Evolutionary conservation across 2,113 vertebrate species (phyloP).

Genomic region (Struthidea cinerea): DNA sequence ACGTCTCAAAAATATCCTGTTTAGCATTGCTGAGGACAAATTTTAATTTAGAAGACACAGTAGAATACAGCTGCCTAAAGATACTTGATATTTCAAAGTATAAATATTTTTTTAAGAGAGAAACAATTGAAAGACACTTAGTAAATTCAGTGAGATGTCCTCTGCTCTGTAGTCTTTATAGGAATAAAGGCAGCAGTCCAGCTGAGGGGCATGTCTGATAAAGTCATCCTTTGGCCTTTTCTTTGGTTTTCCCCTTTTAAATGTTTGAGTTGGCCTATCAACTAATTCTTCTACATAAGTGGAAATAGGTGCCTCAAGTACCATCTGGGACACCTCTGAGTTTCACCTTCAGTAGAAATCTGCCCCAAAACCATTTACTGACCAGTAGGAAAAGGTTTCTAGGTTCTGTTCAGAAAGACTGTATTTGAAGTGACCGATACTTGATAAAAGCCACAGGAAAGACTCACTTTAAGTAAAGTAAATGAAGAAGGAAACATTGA

Average conservation of each 20-base stretch:
- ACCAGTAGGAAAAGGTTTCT: background rate
- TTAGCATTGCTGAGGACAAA: background rate
- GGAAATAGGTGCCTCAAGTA: background rate
- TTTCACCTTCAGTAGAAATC: background rate
- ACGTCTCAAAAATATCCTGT: background rate
- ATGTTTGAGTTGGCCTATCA: background rate
- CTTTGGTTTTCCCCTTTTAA: background rate
- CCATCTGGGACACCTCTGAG: background rate
- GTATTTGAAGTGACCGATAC: background rate
- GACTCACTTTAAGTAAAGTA: background rate
- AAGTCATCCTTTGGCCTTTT: background rate
- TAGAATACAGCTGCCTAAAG: background rate
- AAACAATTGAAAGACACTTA: background rate
- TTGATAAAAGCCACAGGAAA: background rate
- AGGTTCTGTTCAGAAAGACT: background rate
- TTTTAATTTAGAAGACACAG: background rate
- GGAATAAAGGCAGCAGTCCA: background rate
- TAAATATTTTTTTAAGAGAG: background rate
- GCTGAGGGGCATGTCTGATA: background rate
- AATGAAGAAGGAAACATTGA: background rate
- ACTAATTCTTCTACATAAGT: background rate
- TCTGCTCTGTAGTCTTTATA: background rate
- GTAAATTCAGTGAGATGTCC: background rate
- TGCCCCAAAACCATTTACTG: background rate
- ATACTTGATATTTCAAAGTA: background rate